Base-by-base conservation (phyloP, 2,113 vertebrate species). In the Calyptomena viridis region DNA sequence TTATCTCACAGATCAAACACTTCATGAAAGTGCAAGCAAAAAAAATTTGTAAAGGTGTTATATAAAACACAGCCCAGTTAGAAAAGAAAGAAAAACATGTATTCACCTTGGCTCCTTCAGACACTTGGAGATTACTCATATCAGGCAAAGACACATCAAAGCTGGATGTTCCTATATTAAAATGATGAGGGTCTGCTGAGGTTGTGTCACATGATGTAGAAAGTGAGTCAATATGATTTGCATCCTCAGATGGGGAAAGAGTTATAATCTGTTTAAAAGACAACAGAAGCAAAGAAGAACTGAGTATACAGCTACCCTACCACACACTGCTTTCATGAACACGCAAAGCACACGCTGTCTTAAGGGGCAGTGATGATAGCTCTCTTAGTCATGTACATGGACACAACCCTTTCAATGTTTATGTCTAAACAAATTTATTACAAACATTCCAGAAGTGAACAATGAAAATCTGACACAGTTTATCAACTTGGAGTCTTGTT, bases 21-120 rank as follows among this genome's bases (percentile, higher is more conserved):
- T 82, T 47, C 42, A 47, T 30, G 44, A 62, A 90, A 88, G 62
- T 47, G 16, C 46, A 96, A 87, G 31, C 35, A 63, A 92, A 83
- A 59, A 49, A 17, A 79, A 87, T 12, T 46, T 55, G 24, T 21
- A 35, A 49, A 52, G 67, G 20, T 52, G 25, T 86, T 55, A 84
- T 8, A 55, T 56, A 81, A 95, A 93, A 76, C 81, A 71, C 84
- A 90, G 27, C 53, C 39, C 82, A 93, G 74, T 91, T 95, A 95
- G 95, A 95, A 89, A 92, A 90, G 75, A 96, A 97, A 96, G 95
- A 95, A 98, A 96, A 37, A 96, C 98, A 95, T 92, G 92, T 97
- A 97, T 98, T 98, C 97, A 98, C 98, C 98, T 98, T 99, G 95
- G 98, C 98, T 91, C 97, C 97, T 97, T 99, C 99, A 98, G 99